Conservation (phyloP, 2,888 invertebrate genomes). For the Eupithecia dodoneata region DNA sequence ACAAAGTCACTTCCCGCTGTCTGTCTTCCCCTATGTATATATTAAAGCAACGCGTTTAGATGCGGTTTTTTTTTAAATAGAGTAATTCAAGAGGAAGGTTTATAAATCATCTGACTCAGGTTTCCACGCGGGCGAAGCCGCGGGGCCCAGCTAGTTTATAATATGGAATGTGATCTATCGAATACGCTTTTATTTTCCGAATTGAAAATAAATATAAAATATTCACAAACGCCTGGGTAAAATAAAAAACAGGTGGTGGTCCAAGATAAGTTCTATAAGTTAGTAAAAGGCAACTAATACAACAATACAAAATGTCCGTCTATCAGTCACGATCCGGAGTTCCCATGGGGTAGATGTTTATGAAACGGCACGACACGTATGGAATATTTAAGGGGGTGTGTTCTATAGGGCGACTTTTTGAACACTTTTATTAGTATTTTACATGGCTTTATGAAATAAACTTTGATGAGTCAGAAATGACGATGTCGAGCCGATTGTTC, state of each 20-base stretch:
- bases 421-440: not conserved
- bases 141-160: too few relatives aligned
- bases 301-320: constrained; percentile 29
- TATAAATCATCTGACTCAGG: too few relatives aligned
- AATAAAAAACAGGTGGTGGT: not conserved
- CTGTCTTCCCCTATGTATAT: too few relatives aligned
- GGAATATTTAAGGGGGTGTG: constrained; percentile 44
- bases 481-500: not conserved
- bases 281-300: constrained; percentile 18
- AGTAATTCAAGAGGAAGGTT: too few relatives aligned
- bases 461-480: not conserved
- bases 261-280: not conserved
- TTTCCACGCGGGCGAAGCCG: too few relatives aligned
- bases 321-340: constrained; percentile 42
- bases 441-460: not conserved
- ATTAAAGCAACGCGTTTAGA: too few relatives aligned
- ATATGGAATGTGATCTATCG: not conserved
- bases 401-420: constrained; percentile 17
- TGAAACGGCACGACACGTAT: constrained; percentile 49
- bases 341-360: constrained; percentile 50
- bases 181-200: not conserved
- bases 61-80: too few relatives aligned
- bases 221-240: not conserved
- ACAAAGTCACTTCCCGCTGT: too few relatives aligned
- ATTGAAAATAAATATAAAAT: not conserved